A percentile compares a stretch with the other conserved stretches of the same genome.
Conservation (phyloP, 2,113 vertebrate species). For the Benitochromis conjunctus region DNA sequence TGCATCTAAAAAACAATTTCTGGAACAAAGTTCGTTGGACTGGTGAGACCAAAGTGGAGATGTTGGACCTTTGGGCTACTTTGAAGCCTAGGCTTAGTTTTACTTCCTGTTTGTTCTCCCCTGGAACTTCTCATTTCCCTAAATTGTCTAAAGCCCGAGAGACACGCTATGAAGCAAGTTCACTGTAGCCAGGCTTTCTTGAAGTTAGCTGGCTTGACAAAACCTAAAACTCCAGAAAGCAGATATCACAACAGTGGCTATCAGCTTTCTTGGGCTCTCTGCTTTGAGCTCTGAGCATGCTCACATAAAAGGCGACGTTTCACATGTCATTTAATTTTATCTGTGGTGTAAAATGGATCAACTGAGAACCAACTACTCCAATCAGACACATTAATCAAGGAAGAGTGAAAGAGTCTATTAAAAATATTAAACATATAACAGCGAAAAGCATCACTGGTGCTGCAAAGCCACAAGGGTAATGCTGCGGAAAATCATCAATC, state of each 20-base stretch:
- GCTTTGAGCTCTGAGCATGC: background rate
- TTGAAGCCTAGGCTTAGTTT: background rate
- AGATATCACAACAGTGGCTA: background rate
- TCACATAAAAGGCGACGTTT: background rate
- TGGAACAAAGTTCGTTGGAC: background rate
- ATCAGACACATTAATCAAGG: background rate
- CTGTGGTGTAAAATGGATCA: background rate
- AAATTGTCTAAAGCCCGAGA: background rate
- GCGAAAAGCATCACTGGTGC: accelerated
- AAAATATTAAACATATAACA: background rate
- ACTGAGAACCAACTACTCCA: background rate
- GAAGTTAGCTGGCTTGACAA: background rate
- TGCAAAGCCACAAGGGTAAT: background rate
- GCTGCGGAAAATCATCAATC: background rate
- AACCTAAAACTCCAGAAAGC: background rate
- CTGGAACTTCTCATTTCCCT: background rate
- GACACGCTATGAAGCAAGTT: background rate
- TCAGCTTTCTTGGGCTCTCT: background rate
- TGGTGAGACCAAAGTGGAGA: background rate
- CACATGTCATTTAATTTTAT: background rate
- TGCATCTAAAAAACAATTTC: background rate
- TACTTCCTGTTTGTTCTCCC: accelerated
- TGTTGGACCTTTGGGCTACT: background rate
- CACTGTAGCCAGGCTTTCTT: background rate
- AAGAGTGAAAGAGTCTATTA: background rate